Evolutionary conservation across 2,888 invertebrate species (phyloP).

Genomic region (Drosophila barbarae): DNA sequence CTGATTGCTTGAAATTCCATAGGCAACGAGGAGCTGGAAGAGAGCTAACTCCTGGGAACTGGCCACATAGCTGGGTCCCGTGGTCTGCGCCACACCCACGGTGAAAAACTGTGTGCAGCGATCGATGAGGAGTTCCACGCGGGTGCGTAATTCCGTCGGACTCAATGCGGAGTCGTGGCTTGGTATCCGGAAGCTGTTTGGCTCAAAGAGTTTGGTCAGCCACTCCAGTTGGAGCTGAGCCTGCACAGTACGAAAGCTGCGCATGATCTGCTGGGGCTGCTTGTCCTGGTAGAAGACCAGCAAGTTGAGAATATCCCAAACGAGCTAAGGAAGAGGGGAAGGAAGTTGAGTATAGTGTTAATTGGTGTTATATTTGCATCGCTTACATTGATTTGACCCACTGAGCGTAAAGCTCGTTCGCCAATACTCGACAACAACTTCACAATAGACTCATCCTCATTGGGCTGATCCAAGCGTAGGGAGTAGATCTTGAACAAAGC

Average conservation of each 20-base stretch:
- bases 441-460: slow-evolving; percentile 71
- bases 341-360: rapidly evolving
- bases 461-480: slow-evolving; percentile 56
- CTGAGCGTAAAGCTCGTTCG: slow-evolving; percentile 74
- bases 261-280: slow-evolving; percentile 69
- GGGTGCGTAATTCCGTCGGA: slow-evolving; percentile 74
- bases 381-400: slow-evolving; percentile 78
- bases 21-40: slow-evolving; percentile 75
- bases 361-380: rapidly evolving
- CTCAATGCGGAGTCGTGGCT: slow-evolving; percentile 69
- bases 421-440: slow-evolving; percentile 73
- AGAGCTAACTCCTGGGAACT: slow-evolving; percentile 75
- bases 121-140: slow-evolving; percentile 78
- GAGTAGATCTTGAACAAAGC: slow-evolving; percentile 74
- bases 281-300: slow-evolving; percentile 76
- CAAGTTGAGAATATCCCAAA: slow-evolving; percentile 79
- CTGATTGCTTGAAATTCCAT: slow-evolving; percentile 76
- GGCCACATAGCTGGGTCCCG: slow-evolving; percentile 67
- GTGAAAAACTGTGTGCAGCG: slow-evolving; percentile 78
- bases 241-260: slow-evolving; percentile 76
- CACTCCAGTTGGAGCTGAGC: slow-evolving; percentile 76
- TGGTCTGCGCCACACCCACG: slow-evolving; percentile 41
- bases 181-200: slow-evolving; percentile 49
- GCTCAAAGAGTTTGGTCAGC: slow-evolving; percentile 73
- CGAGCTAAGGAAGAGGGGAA: slow-evolving; percentile 54